Conservation (phyloP, 2,113 vertebrate species). For the Sardina pilchardus region DNA sequence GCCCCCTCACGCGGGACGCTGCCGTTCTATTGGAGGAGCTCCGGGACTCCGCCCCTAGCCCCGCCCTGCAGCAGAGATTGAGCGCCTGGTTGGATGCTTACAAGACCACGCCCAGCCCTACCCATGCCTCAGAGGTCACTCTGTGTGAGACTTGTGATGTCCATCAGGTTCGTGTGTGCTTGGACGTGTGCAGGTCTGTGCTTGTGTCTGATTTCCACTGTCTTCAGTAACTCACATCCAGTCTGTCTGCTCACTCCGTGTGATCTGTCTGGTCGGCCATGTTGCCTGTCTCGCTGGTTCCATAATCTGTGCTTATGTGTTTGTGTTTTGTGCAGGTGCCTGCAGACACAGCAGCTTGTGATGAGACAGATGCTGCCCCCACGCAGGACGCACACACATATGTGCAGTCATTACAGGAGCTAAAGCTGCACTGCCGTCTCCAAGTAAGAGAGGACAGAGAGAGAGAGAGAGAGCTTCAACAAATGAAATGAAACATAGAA, state of each 20-base stretch:
- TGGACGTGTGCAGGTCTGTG: neutral
- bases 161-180: conserved; percentile 4
- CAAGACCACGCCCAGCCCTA: neutral
- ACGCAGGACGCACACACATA: neutral
- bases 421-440: neutral
- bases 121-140: neutral
- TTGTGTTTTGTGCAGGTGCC: neutral
- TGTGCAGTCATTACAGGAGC: neutral
- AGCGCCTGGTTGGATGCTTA: neutral
- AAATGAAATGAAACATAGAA: too few species aligned
- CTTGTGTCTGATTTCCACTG: neutral
- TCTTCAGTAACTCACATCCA: neutral
- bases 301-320: neutral
- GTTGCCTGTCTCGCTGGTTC: neutral
- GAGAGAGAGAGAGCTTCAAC: neutral
- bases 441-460: neutral
- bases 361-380: neutral
- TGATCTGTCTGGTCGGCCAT: neutral
- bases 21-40: neutral
- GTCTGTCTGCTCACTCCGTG: neutral
- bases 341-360: neutral
- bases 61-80: neutral
- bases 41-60: neutral
- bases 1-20: neutral
- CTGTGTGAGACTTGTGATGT: neutral